Evolutionary conservation across 2,888 invertebrate species (phyloP), one percentile per base, ranked within the genome.

Genomic region (Synanthedon andrenaeformis): DNA sequence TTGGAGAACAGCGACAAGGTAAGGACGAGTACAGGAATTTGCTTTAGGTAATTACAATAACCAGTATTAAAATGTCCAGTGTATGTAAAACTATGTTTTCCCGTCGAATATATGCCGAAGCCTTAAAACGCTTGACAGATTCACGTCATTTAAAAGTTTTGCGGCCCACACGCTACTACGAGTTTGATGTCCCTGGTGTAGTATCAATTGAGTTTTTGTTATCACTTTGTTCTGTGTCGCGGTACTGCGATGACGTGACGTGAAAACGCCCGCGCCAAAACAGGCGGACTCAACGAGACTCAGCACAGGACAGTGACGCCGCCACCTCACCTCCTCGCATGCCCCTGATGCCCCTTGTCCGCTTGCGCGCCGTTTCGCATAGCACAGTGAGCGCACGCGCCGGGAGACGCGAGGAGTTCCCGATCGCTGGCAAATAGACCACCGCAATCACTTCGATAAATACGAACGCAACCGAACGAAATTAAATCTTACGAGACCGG

Each of bases 391-490:
- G 69, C 76, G 70, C 70, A 69, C 76, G 76, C 75, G 72, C 69
- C 71, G 76, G 74, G 74, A 74, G 63, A 66, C 72, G 72, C 73
- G 68, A 72, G 72, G 72, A 72, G 68, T 70, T 70, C 75, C 75
- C 72, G 72, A 72, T 67, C 35, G 35, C 35, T 6, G 35, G 10
- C 10, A 35, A 62, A 62, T 66, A 63, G 70, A 64, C 74, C 66
- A 70, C 66, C 65, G 23, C 23, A 68, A 71, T 76, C 49, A 49
- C 49, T 12, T 71, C 69, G 63, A 62, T 60, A 59, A 67, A 71
- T 64, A 62, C 79, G 79, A 81, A 80, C 76, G 69, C 67, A 62
- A 65, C 58, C 82, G 82, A 84, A 83, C 85, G 84, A 84, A 82
- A 67, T 68, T 70, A 64, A 69, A 72, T 64, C 68, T 63, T 70